A percentile compares a stretch with the other conserved stretches of the same genome.
These are phyloP conservation scores for Pomatostomus ruficeps DNA, from an alignment of 2,113 vertebrate genomes.

Conservation along the genomic window DNA sequence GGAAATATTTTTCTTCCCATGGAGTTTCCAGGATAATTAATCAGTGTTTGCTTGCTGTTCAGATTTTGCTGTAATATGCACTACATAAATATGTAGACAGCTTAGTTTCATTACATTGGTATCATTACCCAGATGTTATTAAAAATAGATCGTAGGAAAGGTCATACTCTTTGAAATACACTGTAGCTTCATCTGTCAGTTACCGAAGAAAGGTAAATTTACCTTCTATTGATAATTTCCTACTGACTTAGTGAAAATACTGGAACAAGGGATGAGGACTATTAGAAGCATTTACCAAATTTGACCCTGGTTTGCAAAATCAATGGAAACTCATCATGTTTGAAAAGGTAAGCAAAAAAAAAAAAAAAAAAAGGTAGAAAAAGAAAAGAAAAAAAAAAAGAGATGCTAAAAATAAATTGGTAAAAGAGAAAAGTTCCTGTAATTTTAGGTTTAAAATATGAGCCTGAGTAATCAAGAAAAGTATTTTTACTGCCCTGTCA, in stretches of 20 bases:
- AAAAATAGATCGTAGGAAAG: neutral
- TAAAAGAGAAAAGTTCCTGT: conserved; percentile 74
- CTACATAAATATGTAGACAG: conserved; percentile 40
- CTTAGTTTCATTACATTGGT: conserved; percentile 17
- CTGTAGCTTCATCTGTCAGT: neutral
- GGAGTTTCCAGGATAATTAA: conserved; percentile 6
- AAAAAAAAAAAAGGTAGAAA: neutral
- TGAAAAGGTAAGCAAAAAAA: conserved; percentile 61
- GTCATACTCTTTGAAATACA: neutral
- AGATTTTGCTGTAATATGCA: conserved; percentile 11
- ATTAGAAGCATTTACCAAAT: neutral
- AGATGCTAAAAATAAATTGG: conserved; percentile 75
- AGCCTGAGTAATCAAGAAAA: conserved; percentile 80
- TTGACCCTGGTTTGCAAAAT: conserved; percentile 36
- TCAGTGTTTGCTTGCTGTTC: neutral
- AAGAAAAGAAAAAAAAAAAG: conserved; percentile 65
- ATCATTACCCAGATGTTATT: neutral
- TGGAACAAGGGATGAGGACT: neutral
- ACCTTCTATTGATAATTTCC: neutral
- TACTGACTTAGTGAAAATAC: neutral
- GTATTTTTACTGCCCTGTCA: conserved; percentile 83
- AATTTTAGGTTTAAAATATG: conserved; percentile 78
- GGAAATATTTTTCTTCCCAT: conserved; percentile 22
- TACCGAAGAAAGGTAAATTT: neutral
- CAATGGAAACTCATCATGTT: conserved; percentile 46